Conservation (phyloP, 2,113 vertebrate genomes). For the Eurystomus gularis region DNA sequence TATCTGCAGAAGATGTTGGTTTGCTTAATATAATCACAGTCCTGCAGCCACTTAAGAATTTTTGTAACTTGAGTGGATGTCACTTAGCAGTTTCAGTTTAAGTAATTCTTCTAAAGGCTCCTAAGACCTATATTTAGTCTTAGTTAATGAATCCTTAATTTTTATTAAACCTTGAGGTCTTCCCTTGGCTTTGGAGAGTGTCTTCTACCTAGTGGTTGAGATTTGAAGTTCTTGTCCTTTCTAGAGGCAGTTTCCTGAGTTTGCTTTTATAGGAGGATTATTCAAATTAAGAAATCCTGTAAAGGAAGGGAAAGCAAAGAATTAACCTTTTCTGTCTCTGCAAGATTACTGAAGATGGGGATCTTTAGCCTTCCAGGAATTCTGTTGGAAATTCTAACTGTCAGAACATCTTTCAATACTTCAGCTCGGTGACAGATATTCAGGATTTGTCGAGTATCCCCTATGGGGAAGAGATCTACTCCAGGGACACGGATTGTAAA, state of each 20-base stretch:
- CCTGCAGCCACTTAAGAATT: neutral
- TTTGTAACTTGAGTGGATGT: neutral
- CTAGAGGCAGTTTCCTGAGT: neutral
- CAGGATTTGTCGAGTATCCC: constrained; percentile 78
- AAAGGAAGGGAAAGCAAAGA: neutral
- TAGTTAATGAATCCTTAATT: neutral
- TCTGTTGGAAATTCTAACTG: neutral
- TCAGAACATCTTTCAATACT: constrained; percentile 29
- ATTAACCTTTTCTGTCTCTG: neutral
- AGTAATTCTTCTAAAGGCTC: neutral
- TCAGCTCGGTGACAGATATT: constrained; percentile 74
- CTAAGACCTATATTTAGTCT: neutral
- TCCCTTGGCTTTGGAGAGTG: neutral
- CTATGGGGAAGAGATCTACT: constrained; percentile 40
- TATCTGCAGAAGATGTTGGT: neutral
- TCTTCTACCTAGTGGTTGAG: neutral
- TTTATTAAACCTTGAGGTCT: neutral
- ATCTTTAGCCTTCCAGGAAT: neutral
- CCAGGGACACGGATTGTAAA: neutral
- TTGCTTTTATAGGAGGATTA: neutral
- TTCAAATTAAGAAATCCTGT: neutral
- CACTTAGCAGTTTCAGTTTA: neutral
- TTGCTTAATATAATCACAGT: neutral
- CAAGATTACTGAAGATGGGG: neutral
- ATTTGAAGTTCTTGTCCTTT: neutral